Evolutionary conservation across 2,797 vertebrate species (phyloP), one percentile per base, ranked within the genome.

Genomic region (Bradypodion ventrale): DNA sequence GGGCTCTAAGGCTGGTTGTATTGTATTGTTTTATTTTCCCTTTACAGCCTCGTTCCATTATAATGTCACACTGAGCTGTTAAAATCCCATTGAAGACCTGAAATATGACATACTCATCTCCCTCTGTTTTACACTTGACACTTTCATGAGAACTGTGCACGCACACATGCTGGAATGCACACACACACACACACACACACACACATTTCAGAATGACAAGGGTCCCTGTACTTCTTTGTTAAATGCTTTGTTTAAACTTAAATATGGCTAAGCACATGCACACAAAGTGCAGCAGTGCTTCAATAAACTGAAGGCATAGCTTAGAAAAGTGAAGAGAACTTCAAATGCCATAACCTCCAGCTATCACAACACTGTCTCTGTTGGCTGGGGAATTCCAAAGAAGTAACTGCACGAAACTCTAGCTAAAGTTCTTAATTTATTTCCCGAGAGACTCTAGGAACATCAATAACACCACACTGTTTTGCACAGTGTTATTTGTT

Each of bases 31-130:
- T 46, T 8, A 15, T 4, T 15, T 52, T 0, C 15, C 62, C 84
- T 82, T 59, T 27, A 42, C 81, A 0, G 0, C 62, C 49, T 40
- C 63, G 42, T 59, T 83, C 78, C 0, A 7, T 82, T 89, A 44
- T 80, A 87, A 87, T 85, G 88, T 87, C 91, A 88, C 0, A 5
- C 70, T 74, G 86, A 92, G 89, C 87, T 93, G 91, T 87, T 87
- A 46, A 84, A 84, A 87, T 69, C 87, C 87, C 80, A 87, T 85
- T 91, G 87, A 85, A 90, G 83, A 66, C 89, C 88, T 91, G 91
- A 88, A 85, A 90, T 87, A 88, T 83, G 78, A 91, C 87, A 83
- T 23, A 75, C 87, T 76, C 56, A 74, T 37, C 85, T 78, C 78
- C 88, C 89, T 75, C 88, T 7, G 78, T 91, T 89, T 87, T 88